Conservation (phyloP, 2,888 invertebrate species). For the Napeogenes sylphis region DNA sequence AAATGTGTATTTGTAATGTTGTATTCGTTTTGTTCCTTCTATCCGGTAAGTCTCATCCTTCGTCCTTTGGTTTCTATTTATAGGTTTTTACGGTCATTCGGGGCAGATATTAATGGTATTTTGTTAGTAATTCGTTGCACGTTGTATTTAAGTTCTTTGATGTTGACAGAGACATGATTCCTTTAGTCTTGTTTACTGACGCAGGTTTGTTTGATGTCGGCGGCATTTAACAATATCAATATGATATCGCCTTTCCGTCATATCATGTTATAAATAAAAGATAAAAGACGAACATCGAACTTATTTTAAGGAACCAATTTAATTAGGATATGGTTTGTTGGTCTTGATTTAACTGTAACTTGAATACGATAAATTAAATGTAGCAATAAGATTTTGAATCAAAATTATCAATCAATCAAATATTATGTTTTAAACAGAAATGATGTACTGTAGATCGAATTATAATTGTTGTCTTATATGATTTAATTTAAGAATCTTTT, state of each 20-base stretch:
- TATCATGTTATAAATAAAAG: background rate
- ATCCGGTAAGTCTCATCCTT: conserved; percentile 69
- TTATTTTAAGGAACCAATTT: no score
- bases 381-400: no score
- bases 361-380: no score
- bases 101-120: conserved; percentile 63
- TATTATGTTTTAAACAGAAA: no score
- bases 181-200: conserved; percentile 15
- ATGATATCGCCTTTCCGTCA: background rate
- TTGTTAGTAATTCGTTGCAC: conserved; percentile 46
- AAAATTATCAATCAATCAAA: no score
- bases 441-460: no score
- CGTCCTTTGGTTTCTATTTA: conserved; percentile 61
- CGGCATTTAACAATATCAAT: conserved; percentile 10
- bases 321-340: no score
- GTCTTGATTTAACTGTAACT: no score
- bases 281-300: background rate
- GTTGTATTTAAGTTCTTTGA: conserved; percentile 40
- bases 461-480: no score
- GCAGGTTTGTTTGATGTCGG: conserved; percentile 26
- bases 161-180: conserved; percentile 23
- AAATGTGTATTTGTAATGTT: conserved; percentile 60
- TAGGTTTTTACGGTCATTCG: conserved; percentile 63
- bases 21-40: conserved; percentile 56
- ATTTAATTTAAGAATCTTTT: no score